Percentiles rank a stretch among this genome's conserved stretches.
Evolutionary conservation across 2,113 vertebrate genomes (phyloP).

Genomic region (Abramis brama): DNA sequence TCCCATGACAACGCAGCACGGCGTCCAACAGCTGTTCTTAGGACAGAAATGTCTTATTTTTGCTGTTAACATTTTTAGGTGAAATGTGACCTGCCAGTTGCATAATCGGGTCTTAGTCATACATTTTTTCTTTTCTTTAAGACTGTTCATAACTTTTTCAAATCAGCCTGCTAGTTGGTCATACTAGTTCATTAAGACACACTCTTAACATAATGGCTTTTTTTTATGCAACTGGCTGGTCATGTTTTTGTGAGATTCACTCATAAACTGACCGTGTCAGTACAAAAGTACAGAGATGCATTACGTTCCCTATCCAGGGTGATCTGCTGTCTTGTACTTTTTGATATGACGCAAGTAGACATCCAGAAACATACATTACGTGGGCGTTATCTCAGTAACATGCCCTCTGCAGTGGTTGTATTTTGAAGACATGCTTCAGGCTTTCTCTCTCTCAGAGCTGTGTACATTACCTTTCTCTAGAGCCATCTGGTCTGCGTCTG

Average conservation of each 20-base stretch:
- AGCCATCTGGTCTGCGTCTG: slow-evolving; percentile 30
- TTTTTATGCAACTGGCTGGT: background rate
- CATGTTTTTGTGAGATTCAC: background rate
- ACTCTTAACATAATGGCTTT: no score
- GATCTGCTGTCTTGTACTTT: background rate
- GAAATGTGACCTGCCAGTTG: background rate
- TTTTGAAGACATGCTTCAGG: background rate
- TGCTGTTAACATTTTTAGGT: background rate
- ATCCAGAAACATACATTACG: background rate
- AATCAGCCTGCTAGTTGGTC: no score
- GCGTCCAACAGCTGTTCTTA: no score
- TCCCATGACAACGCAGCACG: no score
- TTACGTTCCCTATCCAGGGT: background rate
- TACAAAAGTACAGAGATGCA: background rate
- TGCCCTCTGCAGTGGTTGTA: background rate
- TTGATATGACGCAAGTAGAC: background rate
- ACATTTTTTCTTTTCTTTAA: no score
- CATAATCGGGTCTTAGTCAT: no score
- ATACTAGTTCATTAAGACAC: no score
- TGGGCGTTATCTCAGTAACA: background rate
- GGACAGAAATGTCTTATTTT: no score
- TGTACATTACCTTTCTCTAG: background rate
- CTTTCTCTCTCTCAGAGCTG: slow-evolving; percentile 23
- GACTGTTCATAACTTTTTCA: no score
- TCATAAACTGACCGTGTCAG: background rate